Conservation (phyloP, 2,113 vertebrate species). For the Pluvianellus socialis region DNA sequence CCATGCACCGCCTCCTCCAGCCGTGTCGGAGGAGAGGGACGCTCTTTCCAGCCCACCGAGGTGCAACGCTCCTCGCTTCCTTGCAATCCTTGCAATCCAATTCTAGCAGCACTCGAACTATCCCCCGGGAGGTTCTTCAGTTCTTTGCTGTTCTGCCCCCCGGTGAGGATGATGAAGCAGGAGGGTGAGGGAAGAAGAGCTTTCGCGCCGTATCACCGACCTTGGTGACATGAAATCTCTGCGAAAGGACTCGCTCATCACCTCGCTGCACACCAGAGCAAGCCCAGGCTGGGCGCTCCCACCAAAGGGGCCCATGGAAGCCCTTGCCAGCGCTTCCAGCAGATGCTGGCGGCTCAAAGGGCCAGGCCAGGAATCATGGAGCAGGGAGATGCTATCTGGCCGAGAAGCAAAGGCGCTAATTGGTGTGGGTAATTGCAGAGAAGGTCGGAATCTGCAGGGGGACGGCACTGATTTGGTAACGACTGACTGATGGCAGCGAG, state of each 20-base stretch:
- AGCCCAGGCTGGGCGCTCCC: background rate
- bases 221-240: background rate
- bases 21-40: background rate
- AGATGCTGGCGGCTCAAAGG: background rate
- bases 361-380: fast-evolving
- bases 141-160: background rate
- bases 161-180: background rate
- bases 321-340: background rate
- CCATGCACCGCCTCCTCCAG: background rate
- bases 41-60: background rate
- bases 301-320: too few species aligned
- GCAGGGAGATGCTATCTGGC: background rate
- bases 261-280: background rate
- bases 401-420: background rate
- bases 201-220: background rate
- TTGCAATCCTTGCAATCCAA: background rate
- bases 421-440: background rate
- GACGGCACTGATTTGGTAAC: background rate
- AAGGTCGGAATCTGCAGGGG: background rate
- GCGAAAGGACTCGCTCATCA: background rate
- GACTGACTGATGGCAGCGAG: background rate
- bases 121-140: too few species aligned
- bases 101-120: background rate
- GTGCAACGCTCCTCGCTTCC: background rate
- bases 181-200: background rate